Evolutionary conservation across 1,140 invertebrate genomes (phyloP), one percentile per base, ranked within the genome.

Genomic region (Drosophila ambigua): DNA sequence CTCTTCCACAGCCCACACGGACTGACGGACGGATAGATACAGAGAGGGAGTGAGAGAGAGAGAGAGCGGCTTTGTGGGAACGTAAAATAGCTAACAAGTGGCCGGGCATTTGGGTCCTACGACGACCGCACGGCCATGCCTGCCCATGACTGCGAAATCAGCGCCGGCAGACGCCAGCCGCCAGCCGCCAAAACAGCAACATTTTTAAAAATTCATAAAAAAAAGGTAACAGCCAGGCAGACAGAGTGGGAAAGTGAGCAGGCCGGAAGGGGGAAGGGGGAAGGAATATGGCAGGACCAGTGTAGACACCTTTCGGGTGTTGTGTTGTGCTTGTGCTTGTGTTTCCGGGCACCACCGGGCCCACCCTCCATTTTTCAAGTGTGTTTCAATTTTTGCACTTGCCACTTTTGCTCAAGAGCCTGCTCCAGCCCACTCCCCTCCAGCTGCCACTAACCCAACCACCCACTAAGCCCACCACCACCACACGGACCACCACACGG

Each of bases 121-220:
- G 65, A 53, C 54, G 64, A 69, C 48, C 35, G 13, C 35, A 39
- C 35, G 35, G 35, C 35, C 35, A 58, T 48, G 51, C 46, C 65
- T 61, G 79, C 68, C 83, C 79, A 79, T 89, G 84, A 88, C 83
- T 88, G 83, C 72, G 68, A 89, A 88, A 83, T 88, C 83, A 89
- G 79, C 82, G 82, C 62, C 41, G 71, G 52, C 58, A 64, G 72
- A 67, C 78, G 72, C 75, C 65, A 83, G 81, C 62, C 44, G 69
- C 52, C 58, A 67, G 72, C 72, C 83, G 76, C 76, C 63, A 84
- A 80, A 81, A 77, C 77, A 89, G 83, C 58, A 84, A 85, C 85
- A 90, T 77, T 90, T 90, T 90, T 79, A 84, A 90, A 85, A 90
- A 90, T 90, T 90, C 85, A 90, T 90, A 90, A 85, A 85, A 77